Evolutionary conservation across 2,797 vertebrate genomes (phyloP).

Genomic region (Enteromius anoplus): DNA sequence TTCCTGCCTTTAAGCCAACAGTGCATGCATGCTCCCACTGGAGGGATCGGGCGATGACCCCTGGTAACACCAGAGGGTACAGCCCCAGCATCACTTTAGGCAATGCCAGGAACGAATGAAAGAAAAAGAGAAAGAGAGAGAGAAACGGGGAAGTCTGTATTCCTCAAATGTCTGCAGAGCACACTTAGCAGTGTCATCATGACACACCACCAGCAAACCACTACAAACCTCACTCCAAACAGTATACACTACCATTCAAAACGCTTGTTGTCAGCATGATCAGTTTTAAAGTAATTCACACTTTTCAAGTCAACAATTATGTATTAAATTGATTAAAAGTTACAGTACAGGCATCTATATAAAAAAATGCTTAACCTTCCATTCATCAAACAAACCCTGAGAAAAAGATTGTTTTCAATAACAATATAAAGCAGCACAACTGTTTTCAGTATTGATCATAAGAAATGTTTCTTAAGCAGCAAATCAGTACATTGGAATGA

Average conservation of each 20-base stretch:
- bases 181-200: constrained; percentile 47
- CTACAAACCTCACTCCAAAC: constrained; percentile 31
- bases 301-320: not conserved
- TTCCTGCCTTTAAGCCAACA: constrained; percentile 34
- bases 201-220: constrained; percentile 35
- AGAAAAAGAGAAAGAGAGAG: not conserved
- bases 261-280: not conserved
- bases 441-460: not conserved
- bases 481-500: not conserved
- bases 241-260: not conserved
- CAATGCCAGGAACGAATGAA: constrained; percentile 19
- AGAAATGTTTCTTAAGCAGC: not conserved
- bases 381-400: not conserved
- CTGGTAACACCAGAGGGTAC: constrained; percentile 20
- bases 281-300: not conserved
- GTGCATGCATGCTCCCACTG: constrained; percentile 12
- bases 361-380: not conserved
- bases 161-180: constrained; percentile 45
- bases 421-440: too few relatives aligned
- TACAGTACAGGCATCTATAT: not conserved
- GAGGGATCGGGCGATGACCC: constrained; percentile 30
- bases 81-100: constrained; percentile 28
- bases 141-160: constrained; percentile 32
- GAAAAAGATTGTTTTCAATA: too few relatives aligned
- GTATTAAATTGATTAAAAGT: not conserved